Base-by-base conservation (phyloP, 2,797 vertebrate species). In the Sitta carolinensis region DNA sequence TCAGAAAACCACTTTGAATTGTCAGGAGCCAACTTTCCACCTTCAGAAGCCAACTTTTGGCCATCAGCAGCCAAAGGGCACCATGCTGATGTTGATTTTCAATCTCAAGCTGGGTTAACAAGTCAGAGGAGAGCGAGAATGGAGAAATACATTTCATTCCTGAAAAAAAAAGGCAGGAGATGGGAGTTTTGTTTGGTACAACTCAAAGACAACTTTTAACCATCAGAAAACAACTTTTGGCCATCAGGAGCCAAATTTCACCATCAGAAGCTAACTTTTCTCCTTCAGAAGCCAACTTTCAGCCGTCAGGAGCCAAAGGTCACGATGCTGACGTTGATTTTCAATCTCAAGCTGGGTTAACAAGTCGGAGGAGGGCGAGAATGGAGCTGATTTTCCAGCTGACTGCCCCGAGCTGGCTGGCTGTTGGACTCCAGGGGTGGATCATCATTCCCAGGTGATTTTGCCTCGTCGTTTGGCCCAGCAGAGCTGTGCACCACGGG, bases 401-500 rank as follows among this genome's bases (percentile, higher is more conserved):
- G 40, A 12, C 11, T 29, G n/a, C 43, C 19, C 52, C 22, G 50
- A 55, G 13, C 2, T 27, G 40, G 11, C 27, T 55, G 11, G 18
- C 66, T 57, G 61, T 59, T 67, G 1, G 48, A 21, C 38, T 83
- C 45, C 32, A 7, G 0, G 3, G 25, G 47, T 1, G 16, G 58
- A 8, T 57, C 6, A 32, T n/a, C n/a, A n/a, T n/a, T n/a, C n/a
- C n/a, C n/a, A n/a, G n/a, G 1, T 54, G 64, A 0, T 61, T 80
- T 63, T 52, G 32, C 43, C 50, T 63, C 5, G 1, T 8, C 32
- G 45, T 9, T 26, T 17, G 64, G 20, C 12, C 36, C 7, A 47
- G 48, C 27, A 52, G 70, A 61, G 64, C 75, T 89, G 21, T 73
- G 63, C 57, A 42, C 63, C 63, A 13, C 23, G 87, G 63, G 82